These are phyloP conservation scores for Hemicentrotus pulcherrimus DNA, from an alignment of 35 echinoderm and acorn worm species.

Conservation along the genomic window DNA sequence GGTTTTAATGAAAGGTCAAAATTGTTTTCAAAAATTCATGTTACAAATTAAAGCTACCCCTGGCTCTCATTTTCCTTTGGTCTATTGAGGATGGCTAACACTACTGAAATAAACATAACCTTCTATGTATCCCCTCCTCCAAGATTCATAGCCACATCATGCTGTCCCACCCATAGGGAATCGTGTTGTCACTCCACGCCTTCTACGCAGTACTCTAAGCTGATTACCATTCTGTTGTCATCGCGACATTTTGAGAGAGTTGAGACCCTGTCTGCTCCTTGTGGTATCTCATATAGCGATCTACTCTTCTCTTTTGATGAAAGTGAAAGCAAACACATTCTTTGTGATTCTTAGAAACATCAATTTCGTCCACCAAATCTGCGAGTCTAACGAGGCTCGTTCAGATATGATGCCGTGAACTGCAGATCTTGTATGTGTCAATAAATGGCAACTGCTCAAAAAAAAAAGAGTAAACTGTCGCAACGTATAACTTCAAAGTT, in stretches of 20 bases:
- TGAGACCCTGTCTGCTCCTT: background rate
- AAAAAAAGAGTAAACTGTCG: too few relatives aligned
- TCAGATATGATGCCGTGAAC: too few relatives aligned
- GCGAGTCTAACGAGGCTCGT: too few relatives aligned
- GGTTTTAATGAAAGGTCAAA: background rate
- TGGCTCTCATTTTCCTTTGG: background rate
- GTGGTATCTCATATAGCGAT: background rate
- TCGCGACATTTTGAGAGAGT: background rate
- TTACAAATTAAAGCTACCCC: background rate
- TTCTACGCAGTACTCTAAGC: background rate
- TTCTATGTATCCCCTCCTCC: background rate
- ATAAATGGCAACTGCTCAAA: too few relatives aligned
- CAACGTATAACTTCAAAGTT: too few relatives aligned
- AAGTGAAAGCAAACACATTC: background rate
- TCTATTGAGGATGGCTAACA: background rate
- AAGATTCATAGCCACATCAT: background rate
- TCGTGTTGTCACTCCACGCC: background rate
- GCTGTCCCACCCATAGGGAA: background rate
- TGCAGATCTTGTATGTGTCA: too few relatives aligned
- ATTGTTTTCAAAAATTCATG: background rate
- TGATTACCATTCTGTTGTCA: slow-evolving; percentile 4
- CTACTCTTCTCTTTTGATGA: background rate
- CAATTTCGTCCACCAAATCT: too few relatives aligned
- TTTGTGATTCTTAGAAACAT: background rate
- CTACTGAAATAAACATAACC: slow-evolving; percentile 5